Evolutionary conservation across 1,140 invertebrate species (phyloP).

Genomic region (Zaprionus gabonicus): DNA sequence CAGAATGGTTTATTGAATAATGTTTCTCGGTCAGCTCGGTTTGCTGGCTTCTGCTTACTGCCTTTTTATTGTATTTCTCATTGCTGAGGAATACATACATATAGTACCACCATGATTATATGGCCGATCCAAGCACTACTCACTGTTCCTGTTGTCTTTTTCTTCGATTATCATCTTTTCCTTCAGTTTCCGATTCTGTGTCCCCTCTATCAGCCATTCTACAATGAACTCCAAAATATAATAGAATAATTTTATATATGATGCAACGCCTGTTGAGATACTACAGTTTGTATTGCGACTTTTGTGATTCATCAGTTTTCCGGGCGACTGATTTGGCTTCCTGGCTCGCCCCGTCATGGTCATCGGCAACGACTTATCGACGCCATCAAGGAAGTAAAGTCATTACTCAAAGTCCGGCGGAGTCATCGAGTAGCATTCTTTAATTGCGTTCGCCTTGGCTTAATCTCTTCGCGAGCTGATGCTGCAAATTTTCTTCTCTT

Average conservation of each 20-base stretch:
- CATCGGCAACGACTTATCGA: slow-evolving; percentile 36
- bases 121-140: background rate
- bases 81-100: background rate
- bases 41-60: no score
- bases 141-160: background rate
- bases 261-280: slow-evolving; percentile 23
- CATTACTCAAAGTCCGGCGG: slow-evolving; percentile 25
- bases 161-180: background rate
- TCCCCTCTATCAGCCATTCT: background rate
- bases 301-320: slow-evolving; percentile 56
- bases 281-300: background rate
- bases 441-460: slow-evolving; percentile 14
- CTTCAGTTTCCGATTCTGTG: background rate
- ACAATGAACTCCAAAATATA: background rate
- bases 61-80: no score
- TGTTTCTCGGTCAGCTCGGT: background rate
- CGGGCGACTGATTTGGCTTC: slow-evolving; percentile 25
- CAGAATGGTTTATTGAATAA: background rate
- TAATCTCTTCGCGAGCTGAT: background rate
- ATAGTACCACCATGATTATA: background rate
- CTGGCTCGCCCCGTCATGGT: slow-evolving; percentile 18
- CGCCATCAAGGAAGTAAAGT: slow-evolving; percentile 21
- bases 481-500: slow-evolving; percentile 11
- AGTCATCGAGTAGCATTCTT: slow-evolving; percentile 21
- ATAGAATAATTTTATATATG: slow-evolving; percentile 1